Conservation (phyloP, 2,113 vertebrate species). For the Oreochromis tanganicae region DNA sequence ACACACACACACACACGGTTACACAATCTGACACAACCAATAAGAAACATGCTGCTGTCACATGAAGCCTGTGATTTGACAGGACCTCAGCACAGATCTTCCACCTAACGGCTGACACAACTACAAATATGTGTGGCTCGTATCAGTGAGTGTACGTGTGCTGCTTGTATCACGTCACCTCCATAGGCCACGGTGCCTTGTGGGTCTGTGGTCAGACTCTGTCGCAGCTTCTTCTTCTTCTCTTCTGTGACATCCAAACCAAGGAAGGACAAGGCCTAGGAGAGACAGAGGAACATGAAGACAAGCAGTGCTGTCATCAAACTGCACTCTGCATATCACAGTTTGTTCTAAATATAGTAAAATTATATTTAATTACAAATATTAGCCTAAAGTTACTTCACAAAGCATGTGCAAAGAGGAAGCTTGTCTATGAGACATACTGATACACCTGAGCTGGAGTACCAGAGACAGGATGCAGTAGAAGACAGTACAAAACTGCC, state of each 20-base stretch:
- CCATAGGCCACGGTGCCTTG: constrained; percentile 87
- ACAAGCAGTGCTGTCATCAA: background rate
- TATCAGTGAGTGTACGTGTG: background rate
- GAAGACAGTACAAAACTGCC: background rate
- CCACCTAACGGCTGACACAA: background rate
- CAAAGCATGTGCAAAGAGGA: background rate
- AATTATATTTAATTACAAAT: background rate
- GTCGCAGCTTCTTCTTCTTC: constrained; percentile 75
- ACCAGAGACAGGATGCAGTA: background rate
- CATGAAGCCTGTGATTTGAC: background rate
- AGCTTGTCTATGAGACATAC: background rate
- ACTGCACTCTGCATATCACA: background rate
- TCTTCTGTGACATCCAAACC: constrained; percentile 81
- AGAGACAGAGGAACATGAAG: background rate
- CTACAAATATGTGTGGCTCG: background rate
- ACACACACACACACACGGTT: background rate
- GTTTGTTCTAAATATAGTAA: background rate
- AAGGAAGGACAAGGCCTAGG: constrained; percentile 81
- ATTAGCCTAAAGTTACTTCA: background rate
- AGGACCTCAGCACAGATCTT: constrained; percentile 11
- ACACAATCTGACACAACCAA: background rate
- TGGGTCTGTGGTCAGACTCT: constrained; percentile 78
- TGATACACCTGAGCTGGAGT: background rate
- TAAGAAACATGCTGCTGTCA: background rate
- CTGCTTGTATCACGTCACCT: constrained; percentile 61